A percentile compares a stretch with the other conserved stretches of the same genome.
Evolutionary conservation across 1,140 invertebrate species (phyloP).

Genomic region (Drosophila pseudoobscura): DNA sequence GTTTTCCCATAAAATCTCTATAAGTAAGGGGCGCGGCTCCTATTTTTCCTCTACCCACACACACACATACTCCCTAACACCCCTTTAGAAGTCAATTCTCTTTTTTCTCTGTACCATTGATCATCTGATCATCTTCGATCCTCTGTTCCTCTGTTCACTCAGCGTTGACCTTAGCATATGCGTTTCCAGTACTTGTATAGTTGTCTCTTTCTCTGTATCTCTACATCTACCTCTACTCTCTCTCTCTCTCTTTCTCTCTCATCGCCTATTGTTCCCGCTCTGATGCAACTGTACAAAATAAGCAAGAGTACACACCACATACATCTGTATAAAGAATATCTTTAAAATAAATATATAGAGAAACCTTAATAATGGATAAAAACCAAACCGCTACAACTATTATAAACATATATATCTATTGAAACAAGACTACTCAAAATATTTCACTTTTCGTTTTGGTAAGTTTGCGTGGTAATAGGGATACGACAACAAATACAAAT

Average conservation of each 20-base stretch:
- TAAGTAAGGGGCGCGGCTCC: too few relatives aligned
- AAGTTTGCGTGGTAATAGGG: conserved; percentile 60
- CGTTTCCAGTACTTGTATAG: conserved; percentile 58
- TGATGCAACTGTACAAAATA: conserved; percentile 68
- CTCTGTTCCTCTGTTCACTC: conserved; percentile 34
- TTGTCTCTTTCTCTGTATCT: conserved; percentile 47
- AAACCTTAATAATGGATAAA: conserved; percentile 28
- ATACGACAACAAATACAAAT: conserved; percentile 25
- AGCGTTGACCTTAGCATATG: conserved; percentile 48
- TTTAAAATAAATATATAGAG: conserved; percentile 12
- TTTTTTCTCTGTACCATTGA: too few relatives aligned
- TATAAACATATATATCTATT: conserved; percentile 40
- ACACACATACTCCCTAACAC: conserved; percentile 20
- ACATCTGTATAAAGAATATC: conserved; percentile 50
- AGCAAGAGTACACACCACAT: conserved; percentile 30
- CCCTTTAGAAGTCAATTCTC: background rate
- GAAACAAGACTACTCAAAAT: conserved; percentile 42
- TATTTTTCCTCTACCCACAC: background rate
- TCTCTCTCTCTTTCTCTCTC: conserved; percentile 34
- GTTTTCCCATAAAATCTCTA: background rate
- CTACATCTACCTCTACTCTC: conserved; percentile 16
- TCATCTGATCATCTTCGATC: background rate
- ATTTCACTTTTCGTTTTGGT: conserved; percentile 69
- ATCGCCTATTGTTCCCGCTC: conserved; percentile 48
- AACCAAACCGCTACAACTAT: conserved; percentile 42